Conservation (phyloP, 92 coral and sea anemone genomes). For the Scolanthus callimorphus region DNA sequence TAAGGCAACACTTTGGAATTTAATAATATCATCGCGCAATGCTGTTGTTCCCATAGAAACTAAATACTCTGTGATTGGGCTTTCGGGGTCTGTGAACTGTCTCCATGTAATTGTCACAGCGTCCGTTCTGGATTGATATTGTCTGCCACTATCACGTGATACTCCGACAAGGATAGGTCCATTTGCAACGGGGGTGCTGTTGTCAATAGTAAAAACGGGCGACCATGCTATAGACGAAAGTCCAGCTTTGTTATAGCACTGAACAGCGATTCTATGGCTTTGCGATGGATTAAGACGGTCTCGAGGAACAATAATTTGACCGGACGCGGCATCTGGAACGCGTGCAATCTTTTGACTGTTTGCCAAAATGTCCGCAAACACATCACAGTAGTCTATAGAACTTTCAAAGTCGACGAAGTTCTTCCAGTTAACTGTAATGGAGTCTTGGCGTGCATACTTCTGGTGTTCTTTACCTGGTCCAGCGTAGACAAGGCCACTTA, state of each 20-base stretch:
- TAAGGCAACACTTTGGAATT: constrained; percentile 48
- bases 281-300: constrained; percentile 23
- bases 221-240: constrained; percentile 41
- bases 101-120: constrained; percentile 67
- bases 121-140: constrained; percentile 45
- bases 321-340: constrained; percentile 8
- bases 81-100: constrained; percentile 67
- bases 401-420: constrained; percentile 73
- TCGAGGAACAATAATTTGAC: constrained; percentile 12
- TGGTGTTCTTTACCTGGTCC: constrained; percentile 26
- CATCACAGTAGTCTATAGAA: constrained; percentile 57
- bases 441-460: constrained; percentile 20
- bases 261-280: constrained; percentile 36
- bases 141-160: constrained; percentile 27
- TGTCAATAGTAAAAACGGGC: constrained; percentile 48
- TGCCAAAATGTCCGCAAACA: constrained; percentile 14
- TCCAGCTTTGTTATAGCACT: constrained; percentile 78
- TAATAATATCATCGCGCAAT: constrained; percentile 43
- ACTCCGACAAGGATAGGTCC: constrained; percentile 51
- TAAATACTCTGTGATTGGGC: constrained; percentile 52
- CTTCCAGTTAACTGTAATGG: constrained; percentile 46
- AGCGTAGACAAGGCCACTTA: constrained; percentile 45
- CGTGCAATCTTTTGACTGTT: constrained; percentile 7
- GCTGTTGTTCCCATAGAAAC: constrained; percentile 71
- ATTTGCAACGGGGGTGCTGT: constrained; percentile 54